These are phyloP conservation scores for Acanthisitta chloris DNA, from an alignment of 2,113 vertebrate genomes.

Conservation along the genomic window DNA sequence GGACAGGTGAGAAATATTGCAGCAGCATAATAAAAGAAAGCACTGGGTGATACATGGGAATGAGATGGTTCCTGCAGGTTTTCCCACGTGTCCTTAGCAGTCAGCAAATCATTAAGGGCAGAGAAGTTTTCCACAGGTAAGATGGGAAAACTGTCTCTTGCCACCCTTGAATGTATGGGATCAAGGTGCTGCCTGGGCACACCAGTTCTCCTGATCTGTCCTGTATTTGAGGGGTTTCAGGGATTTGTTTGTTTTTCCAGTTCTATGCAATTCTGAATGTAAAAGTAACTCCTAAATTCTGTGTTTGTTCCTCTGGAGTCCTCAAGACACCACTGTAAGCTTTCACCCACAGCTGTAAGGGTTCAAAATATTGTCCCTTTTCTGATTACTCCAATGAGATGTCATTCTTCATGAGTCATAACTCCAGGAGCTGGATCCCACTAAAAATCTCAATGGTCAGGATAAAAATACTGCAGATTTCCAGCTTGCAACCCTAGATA, in stretches of 20 bases:
- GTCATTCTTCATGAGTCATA: not conserved
- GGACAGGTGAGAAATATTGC: conserved; percentile 5
- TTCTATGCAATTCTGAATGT: not conserved
- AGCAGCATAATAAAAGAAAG: not conserved
- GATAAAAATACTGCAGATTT: not conserved
- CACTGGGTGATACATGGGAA: not conserved
- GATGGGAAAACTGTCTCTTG: not conserved
- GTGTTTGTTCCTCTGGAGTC: not conserved
- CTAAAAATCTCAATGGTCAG: not conserved
- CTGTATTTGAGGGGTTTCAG: not conserved
- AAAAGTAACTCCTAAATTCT: not conserved
- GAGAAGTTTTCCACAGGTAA: not conserved
- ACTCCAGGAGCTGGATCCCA: not conserved
- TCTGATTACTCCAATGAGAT: not conserved
- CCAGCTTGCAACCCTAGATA: not conserved
- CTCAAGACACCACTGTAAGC: not conserved
- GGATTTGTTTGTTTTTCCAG: not conserved
- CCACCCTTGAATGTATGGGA: not conserved
- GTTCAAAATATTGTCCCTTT: not conserved
- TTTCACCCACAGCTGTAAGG: not conserved
- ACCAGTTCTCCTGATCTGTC: not conserved
- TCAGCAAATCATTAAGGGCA: not conserved
- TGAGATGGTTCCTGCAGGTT: not conserved
- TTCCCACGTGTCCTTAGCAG: not conserved
- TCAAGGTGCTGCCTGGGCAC: not conserved